Evolutionary conservation across 2,797 vertebrate species (phyloP), one percentile per base, ranked within the genome.

Genomic region (Sitta carolinensis): DNA sequence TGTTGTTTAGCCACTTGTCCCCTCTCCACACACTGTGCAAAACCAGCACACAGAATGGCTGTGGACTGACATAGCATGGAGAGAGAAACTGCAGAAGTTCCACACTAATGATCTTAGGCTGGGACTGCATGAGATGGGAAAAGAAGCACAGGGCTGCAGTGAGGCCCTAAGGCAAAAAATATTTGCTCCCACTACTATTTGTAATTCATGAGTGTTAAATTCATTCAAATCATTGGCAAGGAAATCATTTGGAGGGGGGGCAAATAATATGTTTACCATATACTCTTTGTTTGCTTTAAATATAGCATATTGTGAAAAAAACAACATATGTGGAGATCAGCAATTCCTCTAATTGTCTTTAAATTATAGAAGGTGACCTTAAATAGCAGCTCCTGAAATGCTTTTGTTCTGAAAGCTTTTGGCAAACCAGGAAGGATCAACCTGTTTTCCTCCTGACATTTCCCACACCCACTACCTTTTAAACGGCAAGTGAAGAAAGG

Each of bases 31-130:
- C 25, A 11, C 14, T 3, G 15, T 1, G 1, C 29, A 78, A 84
- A 47, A 61, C 20, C 55, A 79, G 32, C 5, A 43, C 32, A 15
- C 7, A 58, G 43, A 67, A 67, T 1, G 3, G 19, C 67, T 70
- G 11, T 0, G 5, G 36, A 29, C 21, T 2, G 4, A 79, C 20
- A 63, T 0, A 34, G 22, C 2, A 0, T 0, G 1, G 45, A 70
- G 32, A 54, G 9, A 34, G n/a, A 76, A 69, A 38, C 52, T 80
- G 32, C 32, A 45, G 20, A 57, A 50, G 13, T 20, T 80, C 58
- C 51, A 32, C 11, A 29, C 42, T 36, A 36, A 34, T 5, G 4
- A 34, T 42, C 30, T 38, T 55, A 30, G 25, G 26, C 30, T 47
- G 59, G 21, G 27, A 59, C 66, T 51, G 8, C 1, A 7, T 5